Evolutionary conservation across 2,888 invertebrate species (phyloP).

Genomic region (Minunthozetes semirufus): DNA sequence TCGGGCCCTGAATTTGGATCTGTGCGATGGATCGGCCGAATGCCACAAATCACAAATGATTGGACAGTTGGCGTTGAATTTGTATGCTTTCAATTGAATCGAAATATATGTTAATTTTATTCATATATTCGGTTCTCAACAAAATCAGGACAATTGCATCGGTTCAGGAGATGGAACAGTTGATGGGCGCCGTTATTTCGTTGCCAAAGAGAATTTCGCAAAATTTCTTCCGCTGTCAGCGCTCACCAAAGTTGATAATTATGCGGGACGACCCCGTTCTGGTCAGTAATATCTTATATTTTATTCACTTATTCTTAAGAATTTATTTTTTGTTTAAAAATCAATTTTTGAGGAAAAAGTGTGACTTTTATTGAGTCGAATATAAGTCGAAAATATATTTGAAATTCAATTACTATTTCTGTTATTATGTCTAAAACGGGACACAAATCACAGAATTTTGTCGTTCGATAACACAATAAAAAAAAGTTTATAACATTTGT

Average conservation of each 20-base stretch:
- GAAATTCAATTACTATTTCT: not conserved
- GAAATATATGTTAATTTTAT: no score
- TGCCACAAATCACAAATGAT: slow-evolving; percentile 47
- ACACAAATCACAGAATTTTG: not conserved
- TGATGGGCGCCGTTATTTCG: slow-evolving; percentile 49
- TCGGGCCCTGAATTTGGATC: slow-evolving; percentile 48
- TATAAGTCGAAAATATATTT: not conserved
- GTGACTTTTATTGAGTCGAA: not conserved
- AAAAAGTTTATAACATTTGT: not conserved
- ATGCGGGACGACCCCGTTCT: slow-evolving; percentile 37
- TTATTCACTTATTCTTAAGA: slow-evolving; percentile 3
- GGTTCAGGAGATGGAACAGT: slow-evolving; percentile 52
- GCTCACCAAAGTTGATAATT: slow-evolving; percentile 47
- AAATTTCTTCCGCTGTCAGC: slow-evolving; percentile 51
- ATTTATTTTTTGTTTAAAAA: not conserved
- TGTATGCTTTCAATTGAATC: slow-evolving; percentile 48
- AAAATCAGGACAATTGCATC: slow-evolving; percentile 49
- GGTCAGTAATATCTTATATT: slow-evolving; percentile 21
- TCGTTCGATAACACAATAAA: not conserved
- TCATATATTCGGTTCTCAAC: not conserved
- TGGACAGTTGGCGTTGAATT: slow-evolving; percentile 52
- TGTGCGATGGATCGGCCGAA: slow-evolving; percentile 50
- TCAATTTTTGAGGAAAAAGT: not conserved
- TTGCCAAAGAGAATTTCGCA: slow-evolving; percentile 49
- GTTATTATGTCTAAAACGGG: not conserved